Conservation (phyloP, 92 coral and sea anemone genomes). For the Phymanthus crucifer region DNA sequence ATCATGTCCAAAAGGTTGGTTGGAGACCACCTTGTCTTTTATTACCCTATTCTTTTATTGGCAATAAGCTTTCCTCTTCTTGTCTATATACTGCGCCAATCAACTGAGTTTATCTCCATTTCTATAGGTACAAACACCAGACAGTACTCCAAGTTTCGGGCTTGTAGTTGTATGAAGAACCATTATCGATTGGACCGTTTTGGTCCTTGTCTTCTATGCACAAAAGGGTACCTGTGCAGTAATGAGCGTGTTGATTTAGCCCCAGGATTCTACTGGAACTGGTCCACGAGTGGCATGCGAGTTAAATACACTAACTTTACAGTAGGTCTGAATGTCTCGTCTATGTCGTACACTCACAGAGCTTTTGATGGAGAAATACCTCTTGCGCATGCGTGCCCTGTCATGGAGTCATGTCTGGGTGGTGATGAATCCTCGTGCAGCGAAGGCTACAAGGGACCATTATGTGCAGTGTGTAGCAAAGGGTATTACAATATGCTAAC, state of each 20-base stretch:
- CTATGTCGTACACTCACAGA: conserved; percentile 13
- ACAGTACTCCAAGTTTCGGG: neutral
- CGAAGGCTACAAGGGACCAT: conserved; percentile 11
- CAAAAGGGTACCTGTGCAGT: conserved; percentile 26
- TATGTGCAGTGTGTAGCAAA: conserved; percentile 51
- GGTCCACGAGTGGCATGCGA: conserved; percentile 21
- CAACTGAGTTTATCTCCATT: no score
- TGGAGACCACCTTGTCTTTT: no score
- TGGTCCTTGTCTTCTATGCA: neutral
- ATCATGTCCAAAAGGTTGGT: no score
- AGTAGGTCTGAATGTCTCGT: conserved; percentile 14
- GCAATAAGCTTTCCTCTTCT: no score
- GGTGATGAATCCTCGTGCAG: conserved; percentile 34
- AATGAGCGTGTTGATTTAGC: conserved; percentile 42
- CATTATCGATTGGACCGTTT: neutral
- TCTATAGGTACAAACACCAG: neutral
- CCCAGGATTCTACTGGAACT: conserved; percentile 53
- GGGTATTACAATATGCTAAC: conserved; percentile 37
- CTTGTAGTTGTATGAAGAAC: neutral
- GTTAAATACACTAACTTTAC: conserved; percentile 25
- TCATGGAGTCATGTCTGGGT: conserved; percentile 1
- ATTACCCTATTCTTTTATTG: no score
- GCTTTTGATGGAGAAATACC: conserved; percentile 5
- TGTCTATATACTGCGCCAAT: no score
- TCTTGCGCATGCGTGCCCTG: neutral